phyloP scores from a whole-genome alignment of 2,888 invertebrate genomes.

The Nowickia ferox region DNA sequence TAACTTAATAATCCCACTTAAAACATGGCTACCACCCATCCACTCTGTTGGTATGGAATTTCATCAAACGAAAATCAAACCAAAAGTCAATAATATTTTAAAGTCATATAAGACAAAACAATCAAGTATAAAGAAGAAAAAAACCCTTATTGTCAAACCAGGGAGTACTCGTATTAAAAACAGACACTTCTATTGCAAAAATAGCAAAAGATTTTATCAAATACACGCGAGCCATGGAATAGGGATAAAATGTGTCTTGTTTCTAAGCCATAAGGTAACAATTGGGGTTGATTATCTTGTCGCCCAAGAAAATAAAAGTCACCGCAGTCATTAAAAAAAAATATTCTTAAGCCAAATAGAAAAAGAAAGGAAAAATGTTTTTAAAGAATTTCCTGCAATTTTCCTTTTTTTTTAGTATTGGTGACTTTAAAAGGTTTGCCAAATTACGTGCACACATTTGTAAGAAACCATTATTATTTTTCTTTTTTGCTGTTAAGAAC shows the following conservation, averaged over 20 bases:
- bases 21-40: neutral
- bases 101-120: conserved; percentile 38
- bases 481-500: neutral
- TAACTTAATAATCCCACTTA: neutral
- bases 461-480: neutral
- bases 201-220: conserved; percentile 17
- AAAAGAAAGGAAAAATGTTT: neutral
- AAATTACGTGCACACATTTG: neutral
- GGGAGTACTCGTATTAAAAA: neutral
- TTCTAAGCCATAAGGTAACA: neutral
- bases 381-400: neutral
- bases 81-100: conserved; percentile 31
- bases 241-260: conserved; percentile 3
- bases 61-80: conserved; percentile 29
- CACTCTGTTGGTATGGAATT: conserved; percentile 9
- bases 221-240: neutral
- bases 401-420: conserved; percentile 6
- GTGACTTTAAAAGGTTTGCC: neutral
- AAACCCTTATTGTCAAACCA: conserved; percentile 4
- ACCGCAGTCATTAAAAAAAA: conserved; percentile 25
- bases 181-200: conserved; percentile 20
- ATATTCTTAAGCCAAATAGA: neutral
- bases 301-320: conserved; percentile 14
- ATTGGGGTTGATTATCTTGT: conserved; percentile 42
- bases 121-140: conserved; percentile 8